Evolutionary conservation across 1,140 invertebrate species (phyloP).

Genomic region (Pectinophora gossypiella): DNA sequence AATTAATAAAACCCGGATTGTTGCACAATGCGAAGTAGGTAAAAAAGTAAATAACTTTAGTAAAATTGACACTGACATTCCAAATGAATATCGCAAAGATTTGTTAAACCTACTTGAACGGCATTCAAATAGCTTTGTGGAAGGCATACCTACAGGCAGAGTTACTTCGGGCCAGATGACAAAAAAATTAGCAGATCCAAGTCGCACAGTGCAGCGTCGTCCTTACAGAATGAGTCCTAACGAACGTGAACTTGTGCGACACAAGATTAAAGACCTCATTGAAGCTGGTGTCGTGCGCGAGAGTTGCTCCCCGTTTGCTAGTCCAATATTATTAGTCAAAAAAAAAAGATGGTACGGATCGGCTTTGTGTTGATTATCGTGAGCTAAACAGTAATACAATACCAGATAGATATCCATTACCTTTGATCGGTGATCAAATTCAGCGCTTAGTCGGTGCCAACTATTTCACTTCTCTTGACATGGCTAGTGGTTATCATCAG

Average conservation of each 20-base stretch:
- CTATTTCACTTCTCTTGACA: slow-evolving; percentile 34
- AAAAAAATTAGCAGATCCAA: background rate
- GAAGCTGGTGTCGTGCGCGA: slow-evolving; percentile 5
- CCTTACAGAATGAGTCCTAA: background rate
- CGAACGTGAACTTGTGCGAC: slow-evolving; percentile 2
- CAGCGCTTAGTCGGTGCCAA: slow-evolving; percentile 21
- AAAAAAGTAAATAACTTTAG: background rate
- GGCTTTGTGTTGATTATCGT: slow-evolving; percentile 48
- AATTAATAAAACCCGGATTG: background rate
- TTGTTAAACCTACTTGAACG: background rate
- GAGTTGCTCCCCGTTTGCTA: slow-evolving; percentile 18
- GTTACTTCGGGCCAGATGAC: background rate
- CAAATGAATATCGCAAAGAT: background rate
- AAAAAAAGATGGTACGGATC: slow-evolving; percentile 21
- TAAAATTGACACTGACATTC: slow-evolving; percentile 1
- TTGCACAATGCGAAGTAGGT: background rate
- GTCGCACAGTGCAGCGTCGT: background rate
- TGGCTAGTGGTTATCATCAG: slow-evolving; percentile 62
- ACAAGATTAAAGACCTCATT: background rate
- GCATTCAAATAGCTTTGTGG: background rate
- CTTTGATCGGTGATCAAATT: slow-evolving; percentile 64
- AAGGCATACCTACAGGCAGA: slow-evolving; percentile 1
- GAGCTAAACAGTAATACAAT: slow-evolving; percentile 58
- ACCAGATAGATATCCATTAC: slow-evolving; percentile 58
- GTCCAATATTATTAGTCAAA: slow-evolving; percentile 20